Base-by-base conservation (phyloP, 2,888 invertebrate genomes). In the Drosophila ezoana region DNA sequence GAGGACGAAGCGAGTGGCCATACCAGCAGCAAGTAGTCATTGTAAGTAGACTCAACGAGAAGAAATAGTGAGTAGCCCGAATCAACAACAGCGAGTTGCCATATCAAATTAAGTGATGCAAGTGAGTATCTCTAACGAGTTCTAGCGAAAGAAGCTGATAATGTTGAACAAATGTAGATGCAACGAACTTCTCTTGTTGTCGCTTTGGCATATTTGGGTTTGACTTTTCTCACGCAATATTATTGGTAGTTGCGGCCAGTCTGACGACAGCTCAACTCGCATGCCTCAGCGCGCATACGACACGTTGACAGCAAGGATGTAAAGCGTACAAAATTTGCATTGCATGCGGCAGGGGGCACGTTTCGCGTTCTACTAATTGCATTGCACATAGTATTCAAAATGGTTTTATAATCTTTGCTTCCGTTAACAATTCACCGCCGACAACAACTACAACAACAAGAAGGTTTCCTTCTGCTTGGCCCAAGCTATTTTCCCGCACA, bases 381-480 rank as follows among this genome's bases (percentile, higher is more conserved):
- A 80, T 83, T 83, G 81, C 71, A 70, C 61, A 68, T 57, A 70
- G 61, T 77, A 85, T 72, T 82, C 70, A 71, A 75, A 82, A 83
- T 82, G 83, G 72, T 85, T 79, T 85, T 82, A 82, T 79, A 83
- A 83, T 87, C 83, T 82, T 72, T 71, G 80, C 80, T 85, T 87
- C 83, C 86, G 88, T 70, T 79, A 62, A 81, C 72, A 76, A 72
- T 78, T 63, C 70, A 67, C 38, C 66, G 52, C n/a, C 52, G 14
- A 38, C 69, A 33, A 47, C 49, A 18, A 35, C 28, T 35, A 54
- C 45, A n/a, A 40, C 28, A 33, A 37, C 52, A 10, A 37, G 49
- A 32, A 44, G 28, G 37, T 51, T 64, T 61, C 67, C 69, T 59
- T 41, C 13, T 14, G 40, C 48, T 53, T 54, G 48, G 35, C 71